Base-by-base conservation (phyloP, 1,140 invertebrate species). In the Portunus trituberculatus region DNA sequence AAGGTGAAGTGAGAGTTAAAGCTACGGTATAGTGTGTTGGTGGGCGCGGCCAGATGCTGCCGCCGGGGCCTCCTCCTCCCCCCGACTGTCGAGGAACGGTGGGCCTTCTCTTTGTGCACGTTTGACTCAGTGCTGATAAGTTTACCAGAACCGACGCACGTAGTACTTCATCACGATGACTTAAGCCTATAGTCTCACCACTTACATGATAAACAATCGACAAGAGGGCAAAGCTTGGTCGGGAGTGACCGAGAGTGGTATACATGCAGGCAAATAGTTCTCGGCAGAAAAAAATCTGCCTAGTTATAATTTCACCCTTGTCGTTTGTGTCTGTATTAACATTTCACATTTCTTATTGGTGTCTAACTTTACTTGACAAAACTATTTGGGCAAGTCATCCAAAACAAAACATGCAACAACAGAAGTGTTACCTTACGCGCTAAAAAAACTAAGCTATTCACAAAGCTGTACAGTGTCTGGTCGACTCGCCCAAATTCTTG, bases 361-460 rank as follows among this genome's bases (percentile, higher is more conserved):
- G 91, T 95, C 89, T 95, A 95, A 93, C 76, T 93, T 91, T 95
- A 91, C 46, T 59, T 84, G 86, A 95, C 87, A 95, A 93, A 93
- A 82, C 92, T 95, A 95, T 95, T 90, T 93, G 95, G 95, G 95
- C 95, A 95, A 90, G 95, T 93, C 92, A 90, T 95, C 87, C 92
- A 93, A 91, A 93, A 93, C 67, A 95, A 95, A 93, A 95, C 95
- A 95, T 95, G 95, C 95, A 95, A 52, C 92, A 95, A 95, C 95
- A 95, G 29, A 95, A 95, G 90, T 83, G 29, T 91, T 31, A 91
- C 92, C 95, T 95, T 95, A 95, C 92, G 31, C n/a, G 28, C 95
- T 95, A 95, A 59, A 93, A 95, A 95, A 95, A 92, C 91, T 93
- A 93, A 45, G 95, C 95, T 95, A 95, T 95, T 95, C 95, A 95